Conservation (phyloP, 23 tunicate genomes). For the Corella eumyota region DNA sequence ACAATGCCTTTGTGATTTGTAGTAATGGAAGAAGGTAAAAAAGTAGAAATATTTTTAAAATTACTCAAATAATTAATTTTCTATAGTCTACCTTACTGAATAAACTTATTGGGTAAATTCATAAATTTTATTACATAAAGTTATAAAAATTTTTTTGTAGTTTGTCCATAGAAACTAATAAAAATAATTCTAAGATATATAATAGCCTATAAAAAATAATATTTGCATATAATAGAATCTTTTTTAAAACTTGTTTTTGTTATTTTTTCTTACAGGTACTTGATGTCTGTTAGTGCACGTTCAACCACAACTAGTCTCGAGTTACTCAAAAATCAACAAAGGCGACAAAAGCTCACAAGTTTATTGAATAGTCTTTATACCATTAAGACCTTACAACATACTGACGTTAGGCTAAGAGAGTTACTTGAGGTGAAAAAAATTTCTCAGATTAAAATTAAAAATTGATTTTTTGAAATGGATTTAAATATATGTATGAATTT, state of each 20-base stretch:
- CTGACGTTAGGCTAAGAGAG: constrained; percentile 77
- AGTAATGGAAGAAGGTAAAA: constrained; percentile 55
- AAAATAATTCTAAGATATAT: background rate
- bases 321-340: constrained; percentile 45
- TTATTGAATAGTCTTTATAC: constrained; percentile 53
- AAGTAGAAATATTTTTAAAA: background rate
- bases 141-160: no score
- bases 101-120: background rate
- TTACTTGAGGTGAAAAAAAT: constrained; percentile 38
- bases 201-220: background rate
- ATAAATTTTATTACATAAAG: no score
- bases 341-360: constrained; percentile 20
- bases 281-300: constrained; percentile 32
- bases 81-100: background rate
- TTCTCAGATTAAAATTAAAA: no score
- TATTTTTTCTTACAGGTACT: constrained; percentile 22
- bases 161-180: no score
- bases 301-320: constrained; percentile 18
- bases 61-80: no score
- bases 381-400: constrained; percentile 78
- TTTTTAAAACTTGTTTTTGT: no score
- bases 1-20: constrained; percentile 51
- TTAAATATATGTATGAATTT: no score
- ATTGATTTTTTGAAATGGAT: no score
- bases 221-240: background rate